Evolutionary conservation across 2,888 invertebrate species (phyloP).

Genomic region (Quadriops clusia): DNA sequence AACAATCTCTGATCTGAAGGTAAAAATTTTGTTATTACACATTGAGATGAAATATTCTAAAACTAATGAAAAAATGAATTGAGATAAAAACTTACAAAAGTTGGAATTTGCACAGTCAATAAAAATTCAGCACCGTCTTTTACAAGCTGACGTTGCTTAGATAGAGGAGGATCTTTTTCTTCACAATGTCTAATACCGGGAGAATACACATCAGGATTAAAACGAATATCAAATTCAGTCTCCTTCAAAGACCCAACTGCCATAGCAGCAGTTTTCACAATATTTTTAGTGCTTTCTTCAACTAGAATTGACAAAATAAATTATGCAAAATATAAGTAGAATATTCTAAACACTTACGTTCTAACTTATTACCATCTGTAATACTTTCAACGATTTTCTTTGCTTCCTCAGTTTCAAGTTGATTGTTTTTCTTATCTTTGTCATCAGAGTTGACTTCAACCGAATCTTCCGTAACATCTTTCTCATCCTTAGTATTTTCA

Average conservation of each 20-base stretch:
- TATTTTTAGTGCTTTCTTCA: slow-evolving; percentile 77
- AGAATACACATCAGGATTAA: slow-evolving; percentile 97
- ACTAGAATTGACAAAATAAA: slow-evolving; percentile 37
- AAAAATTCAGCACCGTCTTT: slow-evolving; percentile 94
- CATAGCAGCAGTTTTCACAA: slow-evolving; percentile 78
- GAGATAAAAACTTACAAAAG: slow-evolving; percentile 56
- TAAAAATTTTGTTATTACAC: slow-evolving; percentile 11
- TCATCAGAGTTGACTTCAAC: slow-evolving; percentile 29
- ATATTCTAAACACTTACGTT: slow-evolving; percentile 46
- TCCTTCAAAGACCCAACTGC: slow-evolving; percentile 92
- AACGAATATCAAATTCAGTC: slow-evolving; percentile 91
- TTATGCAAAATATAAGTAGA: slow-evolving; percentile 2
- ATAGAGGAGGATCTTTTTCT: slow-evolving; percentile 51
- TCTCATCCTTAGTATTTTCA: slow-evolving; percentile 42
- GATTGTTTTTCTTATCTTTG: slow-evolving; percentile 30
- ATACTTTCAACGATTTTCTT: slow-evolving; percentile 87
- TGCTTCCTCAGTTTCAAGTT: slow-evolving; percentile 69
- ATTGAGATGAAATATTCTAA: slow-evolving; percentile 6
- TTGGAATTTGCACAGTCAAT: slow-evolving; percentile 86
- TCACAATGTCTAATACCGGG: slow-evolving; percentile 81
- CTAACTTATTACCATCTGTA: slow-evolving; percentile 69
- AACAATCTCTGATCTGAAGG: slow-evolving; percentile 71
- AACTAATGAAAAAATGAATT: not conserved
- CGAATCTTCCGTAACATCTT: slow-evolving; percentile 47
- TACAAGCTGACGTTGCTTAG: slow-evolving; percentile 79